phyloP scores from a whole-genome alignment of 2,888 invertebrate species.

The Cantharis rustica region DNA sequence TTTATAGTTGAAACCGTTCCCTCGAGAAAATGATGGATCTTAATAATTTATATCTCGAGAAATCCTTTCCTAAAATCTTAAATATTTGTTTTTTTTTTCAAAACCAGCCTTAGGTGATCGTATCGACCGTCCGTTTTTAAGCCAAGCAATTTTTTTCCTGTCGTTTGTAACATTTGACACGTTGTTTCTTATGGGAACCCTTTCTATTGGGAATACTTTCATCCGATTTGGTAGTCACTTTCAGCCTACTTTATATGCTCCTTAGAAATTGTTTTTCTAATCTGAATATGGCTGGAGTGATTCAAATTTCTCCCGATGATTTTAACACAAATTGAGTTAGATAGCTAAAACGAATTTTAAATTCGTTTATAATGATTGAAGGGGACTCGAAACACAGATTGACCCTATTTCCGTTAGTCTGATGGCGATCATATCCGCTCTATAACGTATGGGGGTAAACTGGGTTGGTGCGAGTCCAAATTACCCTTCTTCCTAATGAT shows the following conservation, averaged over 20 bases:
- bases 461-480: slow-evolving; percentile 31
- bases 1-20: neutral
- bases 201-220: neutral
- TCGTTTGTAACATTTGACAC: slow-evolving; percentile 1
- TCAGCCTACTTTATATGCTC: neutral
- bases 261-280: neutral
- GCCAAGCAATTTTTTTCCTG: neutral
- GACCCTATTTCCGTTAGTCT: slow-evolving; percentile 41
- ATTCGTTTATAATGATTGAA: slow-evolving; percentile 33
- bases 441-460: slow-evolving; percentile 28
- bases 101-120: neutral
- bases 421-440: slow-evolving; percentile 42
- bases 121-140: neutral
- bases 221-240: neutral
- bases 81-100: neutral
- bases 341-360: slow-evolving; percentile 33
- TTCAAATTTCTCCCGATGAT: neutral
- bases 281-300: neutral
- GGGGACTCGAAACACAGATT: slow-evolving; percentile 36
- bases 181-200: neutral
- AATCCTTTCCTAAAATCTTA: neutral
- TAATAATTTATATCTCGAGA: neutral
- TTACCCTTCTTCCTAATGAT: slow-evolving; percentile 38
- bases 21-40: neutral
- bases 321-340: neutral